Percentiles rank a stretch among this genome's conserved stretches.
These are phyloP conservation scores for Anthonomus grandis DNA, from an alignment of 1,140 invertebrate genomes.

Conservation along the genomic window DNA sequence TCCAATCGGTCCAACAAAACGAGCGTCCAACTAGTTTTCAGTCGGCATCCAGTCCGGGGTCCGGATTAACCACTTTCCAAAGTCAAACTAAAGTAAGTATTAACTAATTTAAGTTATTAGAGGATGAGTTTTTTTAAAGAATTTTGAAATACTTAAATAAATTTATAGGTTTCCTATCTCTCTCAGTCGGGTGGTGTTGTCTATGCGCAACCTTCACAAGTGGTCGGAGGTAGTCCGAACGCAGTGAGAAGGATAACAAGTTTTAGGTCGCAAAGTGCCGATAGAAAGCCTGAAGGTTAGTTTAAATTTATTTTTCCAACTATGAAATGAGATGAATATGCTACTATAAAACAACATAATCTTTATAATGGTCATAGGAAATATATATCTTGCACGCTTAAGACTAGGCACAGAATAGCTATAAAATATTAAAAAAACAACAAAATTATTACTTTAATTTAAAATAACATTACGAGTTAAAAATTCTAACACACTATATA, in stretches of 20 bases:
- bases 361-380: too few species aligned
- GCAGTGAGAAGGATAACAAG: slow-evolving; percentile 49
- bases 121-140: background rate
- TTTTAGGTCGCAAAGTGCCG: slow-evolving; percentile 55
- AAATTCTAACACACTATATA: too few species aligned
- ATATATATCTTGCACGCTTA: too few species aligned
- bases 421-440: too few species aligned
- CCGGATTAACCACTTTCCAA: slow-evolving; percentile 52
- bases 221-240: slow-evolving; percentile 51
- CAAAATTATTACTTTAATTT: too few species aligned
- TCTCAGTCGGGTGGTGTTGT: slow-evolving; percentile 49
- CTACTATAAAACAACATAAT: too few species aligned
- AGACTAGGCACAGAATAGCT: too few species aligned
- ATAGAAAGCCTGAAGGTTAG: slow-evolving; percentile 52
- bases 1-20: slow-evolving; percentile 31
- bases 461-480: too few species aligned
- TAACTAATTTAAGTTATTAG: background rate
- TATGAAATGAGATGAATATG: too few species aligned
- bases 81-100: slow-evolving; percentile 46
- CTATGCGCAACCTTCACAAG: slow-evolving; percentile 54
- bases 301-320: background rate
- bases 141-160: background rate
- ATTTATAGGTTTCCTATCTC: slow-evolving; percentile 42
- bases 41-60: background rate
- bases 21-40: slow-evolving; percentile 39